A percentile compares a stretch with the other conserved stretches of the same genome.
Evolutionary conservation across 2,888 invertebrate genomes (phyloP).

Genomic region (Pristionchus exspectatus): DNA sequence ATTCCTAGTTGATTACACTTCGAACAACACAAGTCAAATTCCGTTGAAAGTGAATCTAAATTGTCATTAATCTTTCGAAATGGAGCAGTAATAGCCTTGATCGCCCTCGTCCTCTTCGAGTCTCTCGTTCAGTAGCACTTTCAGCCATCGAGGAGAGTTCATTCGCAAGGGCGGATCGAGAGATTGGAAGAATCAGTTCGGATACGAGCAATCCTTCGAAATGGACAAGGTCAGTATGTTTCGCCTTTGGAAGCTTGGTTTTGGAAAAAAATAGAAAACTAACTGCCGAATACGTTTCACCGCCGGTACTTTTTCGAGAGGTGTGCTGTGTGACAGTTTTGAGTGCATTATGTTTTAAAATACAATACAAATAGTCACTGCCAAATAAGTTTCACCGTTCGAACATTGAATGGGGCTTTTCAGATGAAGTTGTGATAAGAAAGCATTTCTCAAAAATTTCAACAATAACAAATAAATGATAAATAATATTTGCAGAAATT

Average conservation of each 20-base stretch:
- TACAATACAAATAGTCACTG: too few relatives aligned
- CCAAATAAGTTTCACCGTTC: too few relatives aligned
- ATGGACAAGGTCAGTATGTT: conserved; percentile 64
- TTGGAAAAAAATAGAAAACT: too few relatives aligned
- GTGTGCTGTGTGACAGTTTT: too few relatives aligned
- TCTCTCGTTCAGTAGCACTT: conserved; percentile 52
- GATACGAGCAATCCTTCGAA: conserved; percentile 73
- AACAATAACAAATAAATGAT: not conserved
- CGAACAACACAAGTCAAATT: not conserved
- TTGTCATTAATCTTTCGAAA: not conserved
- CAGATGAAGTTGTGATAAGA: too few relatives aligned
- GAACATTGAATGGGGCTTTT: too few relatives aligned
- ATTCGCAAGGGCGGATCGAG: conserved; percentile 76
- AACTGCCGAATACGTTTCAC: too few relatives aligned
- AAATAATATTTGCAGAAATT: conserved; percentile 25
- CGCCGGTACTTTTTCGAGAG: too few relatives aligned
- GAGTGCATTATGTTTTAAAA: too few relatives aligned
- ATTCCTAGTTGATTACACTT: not conserved
- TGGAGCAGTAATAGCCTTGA: not conserved
- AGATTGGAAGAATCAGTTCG: conserved; percentile 78
- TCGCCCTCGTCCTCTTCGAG: not conserved
- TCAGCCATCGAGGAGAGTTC: conserved; percentile 72
- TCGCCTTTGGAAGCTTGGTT: too few relatives aligned
- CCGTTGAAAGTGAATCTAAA: too few relatives aligned
- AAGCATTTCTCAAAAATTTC: not conserved